Evolutionary conservation across 2,797 vertebrate genomes (phyloP).

Genomic region (Betta splendens): DNA sequence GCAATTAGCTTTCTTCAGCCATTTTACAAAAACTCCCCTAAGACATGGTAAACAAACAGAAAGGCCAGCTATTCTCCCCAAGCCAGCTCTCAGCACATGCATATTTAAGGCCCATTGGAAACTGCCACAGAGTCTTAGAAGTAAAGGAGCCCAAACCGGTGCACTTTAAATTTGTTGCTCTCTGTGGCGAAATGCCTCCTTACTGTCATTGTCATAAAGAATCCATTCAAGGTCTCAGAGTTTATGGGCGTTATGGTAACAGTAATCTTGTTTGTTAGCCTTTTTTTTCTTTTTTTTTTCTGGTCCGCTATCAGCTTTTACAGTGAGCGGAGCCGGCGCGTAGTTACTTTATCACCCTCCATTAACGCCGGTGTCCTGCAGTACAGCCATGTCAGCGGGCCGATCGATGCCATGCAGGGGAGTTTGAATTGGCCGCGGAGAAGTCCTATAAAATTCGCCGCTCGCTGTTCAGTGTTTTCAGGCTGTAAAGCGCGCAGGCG

Average conservation of each 20-base stretch:
- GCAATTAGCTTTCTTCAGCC: constrained; percentile 76
- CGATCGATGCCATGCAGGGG: constrained; percentile 75
- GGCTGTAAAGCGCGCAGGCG: constrained; percentile 20
- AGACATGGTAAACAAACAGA: constrained; percentile 75
- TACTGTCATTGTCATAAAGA: constrained; percentile 51
- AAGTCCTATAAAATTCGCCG: constrained; percentile 69
- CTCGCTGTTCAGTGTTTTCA: constrained; percentile 53
- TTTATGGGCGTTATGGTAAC: constrained; percentile 59
- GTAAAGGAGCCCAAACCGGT: constrained; percentile 47
- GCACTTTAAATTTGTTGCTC: constrained; percentile 62
- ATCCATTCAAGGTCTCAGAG: constrained; percentile 58
- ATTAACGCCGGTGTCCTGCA: constrained; percentile 78
- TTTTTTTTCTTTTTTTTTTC: constrained; percentile 19
- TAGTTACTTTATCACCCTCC: constrained; percentile 79
- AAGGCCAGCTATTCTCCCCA: constrained; percentile 45
- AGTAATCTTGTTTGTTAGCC: constrained; percentile 45
- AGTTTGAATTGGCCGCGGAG: constrained; percentile 58
- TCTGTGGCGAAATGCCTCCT: constrained; percentile 51
- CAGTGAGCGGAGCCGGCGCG: constrained; percentile 68
- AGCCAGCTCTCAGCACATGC: constrained; percentile 56
- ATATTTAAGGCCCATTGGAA: constrained; percentile 69
- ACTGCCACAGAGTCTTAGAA: constrained; percentile 42
- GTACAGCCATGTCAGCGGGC: constrained; percentile 75
- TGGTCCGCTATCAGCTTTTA: constrained; percentile 38
- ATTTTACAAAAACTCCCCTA: constrained; percentile 67